These are phyloP conservation scores for Orthosia gothica DNA, from an alignment of 2,888 invertebrate species.

Conservation along the genomic window DNA sequence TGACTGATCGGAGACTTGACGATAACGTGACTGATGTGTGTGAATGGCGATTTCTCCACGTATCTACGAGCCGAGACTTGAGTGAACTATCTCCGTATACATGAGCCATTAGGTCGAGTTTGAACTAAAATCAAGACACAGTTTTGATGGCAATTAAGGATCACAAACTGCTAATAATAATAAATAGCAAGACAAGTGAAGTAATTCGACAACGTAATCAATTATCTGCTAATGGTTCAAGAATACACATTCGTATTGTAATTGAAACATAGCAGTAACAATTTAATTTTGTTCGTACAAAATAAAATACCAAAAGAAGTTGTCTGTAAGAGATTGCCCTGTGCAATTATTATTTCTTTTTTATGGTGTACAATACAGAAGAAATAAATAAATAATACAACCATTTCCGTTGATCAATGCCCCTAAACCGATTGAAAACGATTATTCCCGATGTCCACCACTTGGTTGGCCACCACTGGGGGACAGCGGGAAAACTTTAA, in stretches of 20 bases:
- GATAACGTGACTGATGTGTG: too few relatives aligned
- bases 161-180: conserved; percentile 1
- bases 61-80: neutral
- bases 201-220: neutral
- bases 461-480: too few relatives aligned
- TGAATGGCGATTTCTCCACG: neutral
- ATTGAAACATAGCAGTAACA: neutral
- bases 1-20: too few relatives aligned
- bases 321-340: too few relatives aligned
- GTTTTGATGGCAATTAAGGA: neutral
- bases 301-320: too few relatives aligned
- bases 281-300: conserved; percentile 18
- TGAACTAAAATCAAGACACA: neutral
- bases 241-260: neutral
- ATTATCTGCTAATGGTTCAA: neutral
- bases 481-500: too few relatives aligned
- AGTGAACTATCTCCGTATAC: neutral
- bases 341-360: too few relatives aligned
- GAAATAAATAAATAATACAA: too few relatives aligned
- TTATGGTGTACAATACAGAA: too few relatives aligned
- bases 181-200: neutral
- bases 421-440: too few relatives aligned
- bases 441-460: too few relatives aligned
- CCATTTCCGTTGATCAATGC: neutral
- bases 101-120: neutral